Evolutionary conservation across 1,140 invertebrate species (phyloP).

Genomic region (Lordiphosa mommai): DNA sequence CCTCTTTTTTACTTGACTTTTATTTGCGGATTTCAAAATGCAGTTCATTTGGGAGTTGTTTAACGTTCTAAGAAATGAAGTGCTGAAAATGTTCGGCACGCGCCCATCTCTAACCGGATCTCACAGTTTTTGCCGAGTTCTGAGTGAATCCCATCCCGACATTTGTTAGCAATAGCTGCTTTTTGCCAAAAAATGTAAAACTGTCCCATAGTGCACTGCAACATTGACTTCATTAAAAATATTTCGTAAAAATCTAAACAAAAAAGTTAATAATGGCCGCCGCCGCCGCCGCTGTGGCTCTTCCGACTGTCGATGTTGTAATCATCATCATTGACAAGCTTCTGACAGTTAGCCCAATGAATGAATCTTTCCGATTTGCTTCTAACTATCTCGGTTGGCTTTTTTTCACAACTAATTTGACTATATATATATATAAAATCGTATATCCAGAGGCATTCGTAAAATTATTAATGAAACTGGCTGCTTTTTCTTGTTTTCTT

Average conservation of each 20-base stretch:
- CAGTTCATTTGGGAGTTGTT: too few relatives aligned
- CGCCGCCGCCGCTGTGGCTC: conserved; percentile 1
- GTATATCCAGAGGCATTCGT: conserved; percentile 16
- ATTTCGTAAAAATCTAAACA: conserved; percentile 28
- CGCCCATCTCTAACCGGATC: too few relatives aligned
- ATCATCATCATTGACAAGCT: conserved; percentile 39
- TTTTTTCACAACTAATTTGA: conserved; percentile 27
- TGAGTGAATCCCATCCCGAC: too few relatives aligned
- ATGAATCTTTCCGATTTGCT: conserved; percentile 51
- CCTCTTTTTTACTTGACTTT: too few relatives aligned
- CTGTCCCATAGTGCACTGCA: not conserved
- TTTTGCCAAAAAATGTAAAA: too few relatives aligned
- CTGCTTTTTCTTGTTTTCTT: conserved; percentile 12
- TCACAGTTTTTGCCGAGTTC: too few relatives aligned
- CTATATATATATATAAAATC: conserved; percentile 38
- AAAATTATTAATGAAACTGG: conserved; percentile 62
- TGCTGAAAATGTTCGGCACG: too few relatives aligned
- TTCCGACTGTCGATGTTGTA: conserved; percentile 34
- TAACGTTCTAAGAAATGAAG: too few relatives aligned
- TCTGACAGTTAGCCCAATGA: conserved; percentile 47
- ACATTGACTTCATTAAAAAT: conserved; percentile 63
- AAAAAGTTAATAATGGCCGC: conserved; percentile 55
- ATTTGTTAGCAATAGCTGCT: too few relatives aligned
- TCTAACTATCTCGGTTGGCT: conserved; percentile 42
- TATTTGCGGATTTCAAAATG: too few relatives aligned